A percentile compares a stretch with the other conserved stretches of the same genome.
Conservation (phyloP, 2,888 invertebrate species). For the Zelleria hepariella region DNA sequence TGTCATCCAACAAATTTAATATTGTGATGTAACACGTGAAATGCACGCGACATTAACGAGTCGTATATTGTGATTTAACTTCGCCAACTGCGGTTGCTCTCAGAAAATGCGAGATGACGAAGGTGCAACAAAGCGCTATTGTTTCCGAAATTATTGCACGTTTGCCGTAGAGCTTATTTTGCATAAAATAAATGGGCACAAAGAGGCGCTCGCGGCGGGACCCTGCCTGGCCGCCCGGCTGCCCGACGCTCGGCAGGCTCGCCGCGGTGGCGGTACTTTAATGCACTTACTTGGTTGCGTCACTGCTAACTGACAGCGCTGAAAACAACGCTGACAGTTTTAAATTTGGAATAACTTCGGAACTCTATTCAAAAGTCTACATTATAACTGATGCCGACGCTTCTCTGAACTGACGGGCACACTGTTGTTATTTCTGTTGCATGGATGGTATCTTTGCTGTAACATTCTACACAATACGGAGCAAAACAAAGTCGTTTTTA, state of each 20-base stretch:
- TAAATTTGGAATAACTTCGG: constrained; percentile 11
- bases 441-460: background rate
- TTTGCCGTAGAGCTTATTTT: constrained; percentile 36
- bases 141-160: constrained; percentile 48
- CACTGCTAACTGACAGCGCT: constrained; percentile 31
- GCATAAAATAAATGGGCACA: constrained; percentile 45
- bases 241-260: too few relatives aligned
- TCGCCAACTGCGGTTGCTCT: background rate
- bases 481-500: background rate
- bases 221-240: constrained; percentile 23
- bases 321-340: constrained; percentile 32
- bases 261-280: constrained; percentile 33
- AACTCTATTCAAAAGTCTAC: constrained; percentile 1
- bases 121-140: constrained; percentile 39
- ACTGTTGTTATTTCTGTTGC: background rate
- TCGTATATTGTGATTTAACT: background rate
- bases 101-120: constrained; percentile 13
- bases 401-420: background rate
- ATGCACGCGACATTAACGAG: background rate
- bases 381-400: background rate
- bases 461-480: background rate
- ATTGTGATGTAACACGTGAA: background rate
- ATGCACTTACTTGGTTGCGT: constrained; percentile 39
- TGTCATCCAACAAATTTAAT: background rate
- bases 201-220: constrained; percentile 27